Evolutionary conservation across 1,140 invertebrate genomes (phyloP).

Genomic region (Hesperophylax magnus): DNA sequence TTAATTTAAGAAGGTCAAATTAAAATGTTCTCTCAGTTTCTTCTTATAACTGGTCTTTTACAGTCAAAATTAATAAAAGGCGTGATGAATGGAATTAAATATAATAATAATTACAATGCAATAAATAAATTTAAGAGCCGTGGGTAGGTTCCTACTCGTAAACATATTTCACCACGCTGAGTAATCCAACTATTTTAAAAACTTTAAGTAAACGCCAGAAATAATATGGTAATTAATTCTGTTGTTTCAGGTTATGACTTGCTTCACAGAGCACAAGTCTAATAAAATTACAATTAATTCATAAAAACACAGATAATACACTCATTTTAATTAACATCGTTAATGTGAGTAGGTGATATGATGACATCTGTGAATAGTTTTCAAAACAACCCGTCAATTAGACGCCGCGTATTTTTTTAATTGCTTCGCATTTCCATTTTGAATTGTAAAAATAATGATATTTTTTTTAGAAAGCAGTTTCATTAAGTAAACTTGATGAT

Average conservation of each 20-base stretch:
- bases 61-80: too few species aligned
- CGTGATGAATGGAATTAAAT: too few species aligned
- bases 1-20: too few species aligned
- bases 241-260: neutral
- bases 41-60: too few species aligned
- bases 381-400: neutral
- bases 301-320: neutral
- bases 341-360: neutral
- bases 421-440: neutral
- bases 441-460: neutral
- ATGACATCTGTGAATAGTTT: slow-evolving; percentile 18
- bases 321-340: slow-evolving; percentile 8
- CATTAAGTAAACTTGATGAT: too few species aligned
- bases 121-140: too few species aligned
- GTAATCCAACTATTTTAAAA: neutral
- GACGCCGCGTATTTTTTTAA: neutral
- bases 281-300: slow-evolving; percentile 2
- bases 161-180: neutral
- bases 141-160: neutral
- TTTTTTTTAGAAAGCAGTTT: too few species aligned
- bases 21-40: too few species aligned
- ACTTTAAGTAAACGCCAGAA: neutral
- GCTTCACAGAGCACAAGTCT: neutral
- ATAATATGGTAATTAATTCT: slow-evolving; percentile 7
- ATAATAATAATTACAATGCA: too few species aligned